Base-by-base conservation (phyloP, 1,140 invertebrate species). In the Rhopalosiphum maidis region DNA sequence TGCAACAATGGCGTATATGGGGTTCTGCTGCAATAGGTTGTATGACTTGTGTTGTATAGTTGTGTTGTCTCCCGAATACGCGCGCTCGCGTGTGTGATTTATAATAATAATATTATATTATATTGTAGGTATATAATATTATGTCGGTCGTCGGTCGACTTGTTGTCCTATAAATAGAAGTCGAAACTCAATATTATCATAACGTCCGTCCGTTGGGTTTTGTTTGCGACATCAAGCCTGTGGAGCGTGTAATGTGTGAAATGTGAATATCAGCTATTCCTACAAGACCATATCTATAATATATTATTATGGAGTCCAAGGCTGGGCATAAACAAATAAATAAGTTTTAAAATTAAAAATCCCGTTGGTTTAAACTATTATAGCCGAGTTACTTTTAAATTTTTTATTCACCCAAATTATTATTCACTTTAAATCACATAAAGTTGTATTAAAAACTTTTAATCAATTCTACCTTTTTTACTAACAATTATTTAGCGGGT, bases 1-100 rank as follows among this genome's bases (percentile, higher is more conserved):
- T 55, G 88, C 25, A 88, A 89, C 88, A 89, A 89, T 89, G 88
- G 88, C n/a, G 46, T 51, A 41, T 87, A 87, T 83, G 82, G 82
- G 23, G 18, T 54, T 89, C n/a, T 87, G 85, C 85, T n/a, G 87
- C 48, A 54, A 89, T 89, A 89, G n/a, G 85, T 87, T 77, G 60
- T 77, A 15, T 25, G 41, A 85, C 83, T 85, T 77, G 30, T n/a
- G 60, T 30, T 15, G 25, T 60, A 51, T 51, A 60, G 35, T 83
- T 83, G 68, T 85, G 85, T 77, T 89, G 87, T 89, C 87, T 51
- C 87, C 46, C 87, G 87, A 89, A 21, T 37, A 18, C 23, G 23
- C 87, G 48, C 46, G 48, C 9, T 22, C 48, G 48, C 8, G 51
- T 15, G 35, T 25, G 48, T 55, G 88, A 89, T 89, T 55, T 55